Base-by-base conservation (phyloP, 2,797 vertebrate genomes). In the Heliangelus exortis region DNA sequence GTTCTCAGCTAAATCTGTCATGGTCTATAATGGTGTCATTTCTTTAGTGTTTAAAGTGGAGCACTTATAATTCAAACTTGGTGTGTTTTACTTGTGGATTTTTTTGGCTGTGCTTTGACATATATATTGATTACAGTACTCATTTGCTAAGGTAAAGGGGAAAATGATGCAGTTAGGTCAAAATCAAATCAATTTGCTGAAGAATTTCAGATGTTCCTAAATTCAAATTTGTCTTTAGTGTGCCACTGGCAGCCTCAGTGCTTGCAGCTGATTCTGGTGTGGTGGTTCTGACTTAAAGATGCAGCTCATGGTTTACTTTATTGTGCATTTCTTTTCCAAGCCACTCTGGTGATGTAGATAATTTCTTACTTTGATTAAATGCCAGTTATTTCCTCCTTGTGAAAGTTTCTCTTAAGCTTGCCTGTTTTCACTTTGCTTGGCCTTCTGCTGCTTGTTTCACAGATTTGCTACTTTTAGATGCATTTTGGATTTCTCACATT, bases 1-100 rank as follows among this genome's bases (percentile, higher is more conserved):
- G 19, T 94, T 93, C 87, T 92, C 82, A 54, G 36, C 54, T 93
- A 77, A 61, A 53, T 85, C 62, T 67, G 26, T 80, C 7, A 4
- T 61, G 68, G 68, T 71, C 68, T 83, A 17, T 58, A 65, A 1
- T 25, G 19, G 23, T 55, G 29, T 63, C 8, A 39, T 78, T 87
- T 87, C n/a, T 81, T 87, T 87, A 13, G 2, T 19, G 21, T 89
- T 89, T 89, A 12, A 89, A 91, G 76, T 33, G 39, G 23, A 39
- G 9, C 19, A 17, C 34, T 85, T 43, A 7, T 41, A 61, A 53
- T 89, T 80, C 36, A 47, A 7, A 6, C 29, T 85, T 67, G 6
- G 2, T 0, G 0, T 75, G 41, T 23, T 50, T 90, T 74, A 13
- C 21, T 86, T 71, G 28, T 66, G 31, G 62, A 50, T 51, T 68